A percentile compares a stretch with the other conserved stretches of the same genome.
Evolutionary conservation across 2,888 invertebrate genomes (phyloP).

Genomic region (Ornithoptera priamus): DNA sequence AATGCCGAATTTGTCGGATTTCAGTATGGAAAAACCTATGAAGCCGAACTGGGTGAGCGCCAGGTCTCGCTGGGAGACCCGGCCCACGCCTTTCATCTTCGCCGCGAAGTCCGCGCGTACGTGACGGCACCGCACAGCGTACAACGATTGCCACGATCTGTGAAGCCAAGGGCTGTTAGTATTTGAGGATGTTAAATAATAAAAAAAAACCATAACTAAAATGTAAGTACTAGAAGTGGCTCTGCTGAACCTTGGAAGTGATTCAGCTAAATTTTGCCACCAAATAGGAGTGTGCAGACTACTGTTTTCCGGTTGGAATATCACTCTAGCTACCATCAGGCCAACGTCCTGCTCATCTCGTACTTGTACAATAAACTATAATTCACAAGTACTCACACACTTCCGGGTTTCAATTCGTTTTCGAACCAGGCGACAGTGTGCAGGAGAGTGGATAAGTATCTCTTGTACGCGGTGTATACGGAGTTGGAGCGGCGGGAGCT

Average conservation of each 20-base stretch:
- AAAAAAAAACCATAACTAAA: too few relatives aligned
- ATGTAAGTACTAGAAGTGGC: too few relatives aligned
- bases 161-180: neutral
- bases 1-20: slow-evolving; percentile 81
- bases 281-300: too few relatives aligned
- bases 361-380: too few relatives aligned
- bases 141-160: slow-evolving; percentile 82
- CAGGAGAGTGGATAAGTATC: slow-evolving; percentile 89
- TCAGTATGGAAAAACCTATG: slow-evolving; percentile 83
- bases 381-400: slow-evolving; percentile 65
- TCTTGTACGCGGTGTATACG: slow-evolving; percentile 83
- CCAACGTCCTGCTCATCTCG: too few relatives aligned
- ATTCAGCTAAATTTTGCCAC: too few relatives aligned
- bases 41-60: slow-evolving; percentile 90
- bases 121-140: slow-evolving; percentile 82
- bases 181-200: neutral
- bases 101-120: slow-evolving; percentile 75
- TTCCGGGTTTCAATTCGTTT: slow-evolving; percentile 82
- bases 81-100: slow-evolving; percentile 54
- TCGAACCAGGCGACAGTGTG: slow-evolving; percentile 91
- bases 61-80: slow-evolving; percentile 88
- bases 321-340: too few relatives aligned
- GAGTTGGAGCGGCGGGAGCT: slow-evolving; percentile 86
- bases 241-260: too few relatives aligned
- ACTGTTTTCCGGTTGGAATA: too few relatives aligned